Evolutionary conservation across 2,113 vertebrate species (phyloP), one percentile per base, ranked within the genome.

Genomic region (Oryzias celebensis): DNA sequence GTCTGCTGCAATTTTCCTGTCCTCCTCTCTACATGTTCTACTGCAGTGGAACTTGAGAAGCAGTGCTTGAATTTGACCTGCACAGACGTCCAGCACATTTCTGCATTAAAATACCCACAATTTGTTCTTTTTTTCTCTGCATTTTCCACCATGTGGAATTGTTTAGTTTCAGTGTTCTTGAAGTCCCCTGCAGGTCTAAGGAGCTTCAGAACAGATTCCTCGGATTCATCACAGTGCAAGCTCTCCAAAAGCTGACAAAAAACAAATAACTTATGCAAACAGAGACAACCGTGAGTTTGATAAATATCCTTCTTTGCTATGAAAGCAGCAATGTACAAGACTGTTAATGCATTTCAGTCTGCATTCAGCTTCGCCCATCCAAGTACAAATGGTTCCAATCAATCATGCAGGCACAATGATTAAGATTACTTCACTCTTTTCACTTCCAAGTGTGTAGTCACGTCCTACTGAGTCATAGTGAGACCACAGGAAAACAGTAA

Each of bases 381-480:
- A 83, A 61, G 69, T 67, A 62, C 55, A 84, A 86, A 85, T 77
- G 62, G 60, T 55, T 67, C 58, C 68, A 67, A 88, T 87, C 78
- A 79, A 81, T 89, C 86, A 87, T 58, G 43, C 43, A 26, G 82
- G 43, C 75, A 80, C 65, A 63, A 64, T 69, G 73, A 83, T 77
- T 64, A 77, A 77, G 70, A 73, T 14, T 41, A 18, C 15, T 55
- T 75, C 72, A 66, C 17, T 14, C 28, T 58, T 13, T 28, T 42
- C 28, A 4, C 57, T 70, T 53, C 55, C 49, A 13, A 47, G 41
- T 8, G 60, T 45, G 24, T 63, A 66, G 80, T 58, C 59, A 28
- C 52, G 47, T 16, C 47, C 53, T 31, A 62, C 23, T 57, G 75
- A 44, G 69, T 49, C 28, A 73, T 51, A 60, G 17, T 49, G 22